phyloP scores from a whole-genome alignment of 2,797 vertebrate species.

The Psittacula derbiana region DNA sequence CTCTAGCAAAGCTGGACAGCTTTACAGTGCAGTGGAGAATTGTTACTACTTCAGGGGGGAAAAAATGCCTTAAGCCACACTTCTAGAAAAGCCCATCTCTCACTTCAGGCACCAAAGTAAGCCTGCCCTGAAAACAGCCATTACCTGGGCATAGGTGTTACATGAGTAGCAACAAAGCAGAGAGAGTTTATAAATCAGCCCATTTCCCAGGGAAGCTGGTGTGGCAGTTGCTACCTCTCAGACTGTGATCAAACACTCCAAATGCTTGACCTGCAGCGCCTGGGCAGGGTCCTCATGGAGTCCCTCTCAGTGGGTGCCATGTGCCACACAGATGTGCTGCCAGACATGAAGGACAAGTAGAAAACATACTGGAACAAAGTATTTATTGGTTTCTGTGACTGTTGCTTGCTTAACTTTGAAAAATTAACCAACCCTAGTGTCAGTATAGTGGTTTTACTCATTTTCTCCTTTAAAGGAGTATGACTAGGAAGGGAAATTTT shows the following conservation, averaged over 20 bases:
- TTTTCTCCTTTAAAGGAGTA: background rate
- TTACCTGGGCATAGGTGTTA: background rate
- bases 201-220: background rate
- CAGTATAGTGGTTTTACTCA: background rate
- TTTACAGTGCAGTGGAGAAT: background rate
- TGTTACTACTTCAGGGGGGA: background rate
- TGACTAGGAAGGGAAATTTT: background rate
- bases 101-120: background rate
- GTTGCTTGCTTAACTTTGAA: background rate
- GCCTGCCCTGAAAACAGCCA: background rate
- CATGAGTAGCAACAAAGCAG: background rate
- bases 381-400: background rate
- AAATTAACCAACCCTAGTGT: background rate
- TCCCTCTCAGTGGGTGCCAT: accelerated
- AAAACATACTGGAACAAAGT: background rate
- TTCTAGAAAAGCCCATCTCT: background rate
- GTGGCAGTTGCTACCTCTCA: background rate
- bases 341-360: background rate
- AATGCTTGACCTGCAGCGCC: background rate
- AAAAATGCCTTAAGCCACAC: background rate
- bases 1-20: background rate
- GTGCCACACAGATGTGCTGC: background rate
- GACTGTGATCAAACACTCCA: background rate
- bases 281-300: accelerated
- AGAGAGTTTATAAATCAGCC: background rate